These are phyloP conservation scores for Adrianichthys oophorus DNA, from an alignment of 2,797 vertebrate genomes.

Conservation along the genomic window DNA sequence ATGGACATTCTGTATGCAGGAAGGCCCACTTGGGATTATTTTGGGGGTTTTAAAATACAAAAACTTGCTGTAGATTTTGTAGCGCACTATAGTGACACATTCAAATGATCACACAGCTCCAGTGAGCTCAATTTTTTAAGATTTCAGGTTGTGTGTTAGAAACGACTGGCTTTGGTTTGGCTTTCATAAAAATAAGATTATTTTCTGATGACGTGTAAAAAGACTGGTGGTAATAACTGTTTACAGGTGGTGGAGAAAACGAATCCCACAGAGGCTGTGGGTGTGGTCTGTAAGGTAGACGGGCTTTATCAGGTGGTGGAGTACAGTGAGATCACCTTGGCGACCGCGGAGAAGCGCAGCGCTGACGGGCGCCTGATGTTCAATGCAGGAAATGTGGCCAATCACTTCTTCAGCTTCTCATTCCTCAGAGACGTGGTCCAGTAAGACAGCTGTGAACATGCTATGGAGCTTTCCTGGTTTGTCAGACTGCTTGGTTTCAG, in stretches of 20 bases:
- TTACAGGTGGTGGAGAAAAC: constrained; percentile 96
- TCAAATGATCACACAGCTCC: no score
- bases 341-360: constrained; percentile 87
- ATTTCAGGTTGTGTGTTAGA: no score
- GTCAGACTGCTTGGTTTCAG: background rate
- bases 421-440: constrained; percentile 90
- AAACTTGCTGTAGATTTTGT: no score
- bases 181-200: no score
- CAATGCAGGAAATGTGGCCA: constrained; percentile 91
- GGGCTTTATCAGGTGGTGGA: constrained; percentile 94
- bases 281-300: constrained; percentile 93
- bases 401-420: constrained; percentile 90
- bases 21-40: no score
- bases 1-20: no score
- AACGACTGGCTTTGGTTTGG: no score
- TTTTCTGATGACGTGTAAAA: background rate
- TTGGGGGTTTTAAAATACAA: no score
- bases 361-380: constrained; percentile 89
- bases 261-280: constrained; percentile 94
- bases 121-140: no score
- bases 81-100: no score
- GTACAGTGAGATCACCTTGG: constrained; percentile 95
- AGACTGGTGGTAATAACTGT: background rate
- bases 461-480: background rate
- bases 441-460: constrained; percentile 69